These are phyloP conservation scores for Lottia scabra DNA, from an alignment of 2,888 invertebrate species.

Conservation along the genomic window DNA sequence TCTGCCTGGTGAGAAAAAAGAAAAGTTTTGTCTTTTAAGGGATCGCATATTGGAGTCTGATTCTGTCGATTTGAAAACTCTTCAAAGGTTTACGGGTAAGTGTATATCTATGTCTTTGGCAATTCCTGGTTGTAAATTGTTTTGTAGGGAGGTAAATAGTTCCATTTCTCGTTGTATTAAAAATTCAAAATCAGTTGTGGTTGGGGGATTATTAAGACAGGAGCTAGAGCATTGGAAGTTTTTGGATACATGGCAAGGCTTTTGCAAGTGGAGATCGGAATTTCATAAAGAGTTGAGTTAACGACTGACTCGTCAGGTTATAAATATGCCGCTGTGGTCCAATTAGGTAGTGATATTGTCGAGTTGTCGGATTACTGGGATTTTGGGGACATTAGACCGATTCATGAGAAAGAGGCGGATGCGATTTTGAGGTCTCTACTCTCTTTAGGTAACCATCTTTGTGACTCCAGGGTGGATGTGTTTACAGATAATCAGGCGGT, in stretches of 20 bases:
- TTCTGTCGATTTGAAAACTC: too few relatives aligned
- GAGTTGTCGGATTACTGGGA: slow-evolving; percentile 17
- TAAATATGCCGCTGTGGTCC: slow-evolving; percentile 20
- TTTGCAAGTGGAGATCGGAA: slow-evolving; percentile 14
- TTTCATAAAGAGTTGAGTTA: slow-evolving; percentile 15
- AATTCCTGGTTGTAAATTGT: too few relatives aligned
- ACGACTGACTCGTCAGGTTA: slow-evolving; percentile 27
- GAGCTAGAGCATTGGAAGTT: slow-evolving; percentile 28
- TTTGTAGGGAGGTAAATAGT: too few relatives aligned
- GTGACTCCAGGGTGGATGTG: slow-evolving; percentile 15
- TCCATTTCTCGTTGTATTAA: too few relatives aligned
- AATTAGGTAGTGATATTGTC: not conserved
- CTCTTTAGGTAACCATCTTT: not conserved
- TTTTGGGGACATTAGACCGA: slow-evolving; percentile 14
- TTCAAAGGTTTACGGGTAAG: too few relatives aligned
- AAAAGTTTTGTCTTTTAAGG: slow-evolving; percentile 18
- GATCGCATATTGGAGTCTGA: slow-evolving; percentile 21
- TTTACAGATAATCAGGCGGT: slow-evolving; percentile 22
- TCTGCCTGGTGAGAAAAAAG: slow-evolving; percentile 20
- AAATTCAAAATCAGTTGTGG: too few relatives aligned
- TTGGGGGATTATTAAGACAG: slow-evolving; percentile 1
- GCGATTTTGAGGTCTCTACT: slow-evolving; percentile 13
- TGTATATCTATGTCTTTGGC: too few relatives aligned
- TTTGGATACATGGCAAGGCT: slow-evolving; percentile 21
- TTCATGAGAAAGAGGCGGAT: slow-evolving; percentile 23